These are phyloP conservation scores for Myotis planiceps DNA, from an alignment of 2,797 vertebrate genomes.

Conservation along the genomic window DNA sequence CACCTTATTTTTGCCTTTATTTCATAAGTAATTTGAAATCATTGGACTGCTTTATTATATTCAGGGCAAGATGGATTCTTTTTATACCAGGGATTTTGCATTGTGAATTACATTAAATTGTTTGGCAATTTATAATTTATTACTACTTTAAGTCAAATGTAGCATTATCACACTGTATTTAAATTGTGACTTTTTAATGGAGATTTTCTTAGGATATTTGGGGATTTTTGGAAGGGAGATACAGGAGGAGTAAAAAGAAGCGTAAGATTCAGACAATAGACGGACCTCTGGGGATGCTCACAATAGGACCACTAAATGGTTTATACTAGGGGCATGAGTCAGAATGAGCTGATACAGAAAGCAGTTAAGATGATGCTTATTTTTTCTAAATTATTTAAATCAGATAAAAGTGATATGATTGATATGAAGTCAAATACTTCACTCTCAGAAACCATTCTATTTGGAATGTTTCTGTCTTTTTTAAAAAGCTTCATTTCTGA, in stretches of 20 bases:
- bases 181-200: conserved; percentile 55
- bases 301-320: too few relatives aligned
- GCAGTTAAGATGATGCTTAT: not conserved
- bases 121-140: conserved; percentile 75
- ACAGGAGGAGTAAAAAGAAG: not conserved
- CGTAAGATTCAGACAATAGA: not conserved
- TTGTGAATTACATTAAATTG: conserved; percentile 72
- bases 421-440: conserved; percentile 19
- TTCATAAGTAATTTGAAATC: conserved; percentile 72
- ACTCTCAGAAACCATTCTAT: not conserved
- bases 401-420: not conserved
- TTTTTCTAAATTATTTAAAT: conserved; percentile 29
- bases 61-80: conserved; percentile 62
- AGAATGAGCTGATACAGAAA: not conserved
- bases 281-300: not conserved
- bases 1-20: conserved; percentile 71
- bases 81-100: conserved; percentile 63
- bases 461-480: conserved; percentile 29
- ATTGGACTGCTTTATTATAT: conserved; percentile 69
- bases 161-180: conserved; percentile 58
- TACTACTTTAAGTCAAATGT: conserved; percentile 65
- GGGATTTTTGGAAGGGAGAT: not conserved
- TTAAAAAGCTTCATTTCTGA: not conserved
- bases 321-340: not conserved
- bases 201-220: not conserved